Base-by-base conservation (phyloP, 1,140 invertebrate species). In the Leptinotarsa lineolata region DNA sequence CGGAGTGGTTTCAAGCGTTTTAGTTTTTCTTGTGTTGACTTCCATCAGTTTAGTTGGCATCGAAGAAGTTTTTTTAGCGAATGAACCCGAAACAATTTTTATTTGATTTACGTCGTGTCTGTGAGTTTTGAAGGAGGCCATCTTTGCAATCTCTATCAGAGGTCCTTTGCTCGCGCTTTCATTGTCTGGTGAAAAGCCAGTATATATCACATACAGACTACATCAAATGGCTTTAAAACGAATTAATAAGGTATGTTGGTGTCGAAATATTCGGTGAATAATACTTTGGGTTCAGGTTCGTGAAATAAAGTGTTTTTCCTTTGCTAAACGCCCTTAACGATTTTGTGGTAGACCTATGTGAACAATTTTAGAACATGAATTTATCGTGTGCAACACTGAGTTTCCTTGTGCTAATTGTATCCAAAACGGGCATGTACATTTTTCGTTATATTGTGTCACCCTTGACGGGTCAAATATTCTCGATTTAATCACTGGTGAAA, bases 201-300 rank as follows among this genome's bases (percentile, higher is more conserved):
- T 87, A 86, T 87, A 87, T 85, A 83, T 82, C 85, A 84, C 85
- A 88, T 82, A 88, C 84, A 88, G 84, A 86, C 78, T 85, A 83
- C 84, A 83, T 86, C 87, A 91, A 93, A 96, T 96, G 94, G 94
- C 94, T 90, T 92, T 96, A 91, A 96, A 95, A 91, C 90, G 94
- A 93, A 96, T 96, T 90, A 95, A 95, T 92, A 95, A 96, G 93
- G 94, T 94, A 92, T 86, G 91, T 91, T 83, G 80, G 83, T 77
- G 77, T 79, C 76, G 79, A 59, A 70, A 75, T 21, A 77, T 67
- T 65, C 73, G 70, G 70, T 75, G 72, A 68, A 72, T 59, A 76
- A 48, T 61, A 70, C 30, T 70, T 74, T 70, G 30, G 68, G 48
- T 64, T 18, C 30, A 59, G 45, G 48, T 65, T 70, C 60, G 18